phyloP scores from a whole-genome alignment of 64 coral and sea anemone species.

The Trachythela sp. region DNA sequence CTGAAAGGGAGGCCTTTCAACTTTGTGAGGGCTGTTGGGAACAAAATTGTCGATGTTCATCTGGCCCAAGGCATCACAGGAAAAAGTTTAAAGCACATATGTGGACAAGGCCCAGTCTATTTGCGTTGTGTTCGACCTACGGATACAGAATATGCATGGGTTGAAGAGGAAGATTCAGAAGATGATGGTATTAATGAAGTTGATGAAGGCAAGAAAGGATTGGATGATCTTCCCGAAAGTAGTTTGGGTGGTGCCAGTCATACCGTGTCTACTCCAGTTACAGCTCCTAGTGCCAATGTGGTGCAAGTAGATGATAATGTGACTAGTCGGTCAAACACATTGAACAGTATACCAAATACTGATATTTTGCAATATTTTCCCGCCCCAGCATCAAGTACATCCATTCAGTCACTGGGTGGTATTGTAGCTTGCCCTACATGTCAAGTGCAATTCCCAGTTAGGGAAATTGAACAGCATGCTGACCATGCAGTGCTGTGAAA shows the following conservation, averaged over 20 bases:
- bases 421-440: conserved; percentile 39
- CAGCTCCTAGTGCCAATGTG: background rate
- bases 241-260: background rate
- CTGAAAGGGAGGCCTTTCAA: conserved; percentile 46
- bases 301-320: background rate
- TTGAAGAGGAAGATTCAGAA: conserved; percentile 34
- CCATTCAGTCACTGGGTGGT: background rate
- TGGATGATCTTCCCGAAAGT: background rate
- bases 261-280: background rate
- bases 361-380: background rate
- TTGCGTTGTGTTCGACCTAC: background rate
- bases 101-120: conserved; percentile 56
- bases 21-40: conserved; percentile 46
- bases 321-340: background rate
- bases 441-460: conserved; percentile 31
- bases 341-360: background rate
- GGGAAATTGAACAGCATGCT: conserved; percentile 44
- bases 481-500: conserved; percentile 40
- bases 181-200: background rate
- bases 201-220: background rate
- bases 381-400: background rate
- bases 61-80: conserved; percentile 15
- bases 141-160: conserved; percentile 44
- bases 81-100: conserved; percentile 50
- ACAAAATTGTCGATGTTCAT: conserved; percentile 34